phyloP scores from a whole-genome alignment of 2,888 invertebrate species.

The Pyrocoelia pectoralis region DNA sequence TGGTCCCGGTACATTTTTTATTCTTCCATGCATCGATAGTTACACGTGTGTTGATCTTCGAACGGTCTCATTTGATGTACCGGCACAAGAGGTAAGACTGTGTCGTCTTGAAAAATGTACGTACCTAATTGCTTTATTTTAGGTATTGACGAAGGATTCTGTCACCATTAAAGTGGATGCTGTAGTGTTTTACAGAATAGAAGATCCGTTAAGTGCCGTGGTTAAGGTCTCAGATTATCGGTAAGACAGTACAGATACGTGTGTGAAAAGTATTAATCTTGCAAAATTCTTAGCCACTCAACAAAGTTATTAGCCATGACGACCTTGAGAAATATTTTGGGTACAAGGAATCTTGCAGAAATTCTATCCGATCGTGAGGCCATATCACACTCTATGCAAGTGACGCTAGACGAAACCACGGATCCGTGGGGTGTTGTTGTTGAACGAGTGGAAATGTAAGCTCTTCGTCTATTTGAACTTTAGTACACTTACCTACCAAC shows the following conservation, averaged over 20 bases:
- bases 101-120: too few species aligned
- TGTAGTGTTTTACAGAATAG: conserved; percentile 83
- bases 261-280: too few species aligned
- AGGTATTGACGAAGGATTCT: conserved; percentile 91
- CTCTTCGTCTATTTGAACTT: too few species aligned
- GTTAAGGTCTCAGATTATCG: conserved; percentile 79
- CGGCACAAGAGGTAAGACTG: conserved; percentile 53
- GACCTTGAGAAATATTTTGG: conserved; percentile 87
- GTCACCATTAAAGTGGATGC: conserved; percentile 96
- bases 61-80: conserved; percentile 95
- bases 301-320: conserved; percentile 85
- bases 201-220: conserved; percentile 79
- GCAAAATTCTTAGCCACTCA: conserved; percentile 72
- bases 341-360: conserved; percentile 91
- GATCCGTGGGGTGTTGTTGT: conserved; percentile 95
- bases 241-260: too few species aligned
- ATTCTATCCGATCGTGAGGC: conserved; percentile 91
- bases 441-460: conserved; percentile 93
- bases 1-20: conserved; percentile 92
- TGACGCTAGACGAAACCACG: conserved; percentile 84
- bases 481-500: too few species aligned
- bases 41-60: conserved; percentile 93
- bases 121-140: too few species aligned
- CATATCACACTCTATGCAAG: conserved; percentile 91
- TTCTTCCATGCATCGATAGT: conserved; percentile 92